Evolutionary conservation across 2,797 vertebrate species (phyloP), one percentile per base, ranked within the genome.

Genomic region (Pteronotus mesoamericanus): DNA sequence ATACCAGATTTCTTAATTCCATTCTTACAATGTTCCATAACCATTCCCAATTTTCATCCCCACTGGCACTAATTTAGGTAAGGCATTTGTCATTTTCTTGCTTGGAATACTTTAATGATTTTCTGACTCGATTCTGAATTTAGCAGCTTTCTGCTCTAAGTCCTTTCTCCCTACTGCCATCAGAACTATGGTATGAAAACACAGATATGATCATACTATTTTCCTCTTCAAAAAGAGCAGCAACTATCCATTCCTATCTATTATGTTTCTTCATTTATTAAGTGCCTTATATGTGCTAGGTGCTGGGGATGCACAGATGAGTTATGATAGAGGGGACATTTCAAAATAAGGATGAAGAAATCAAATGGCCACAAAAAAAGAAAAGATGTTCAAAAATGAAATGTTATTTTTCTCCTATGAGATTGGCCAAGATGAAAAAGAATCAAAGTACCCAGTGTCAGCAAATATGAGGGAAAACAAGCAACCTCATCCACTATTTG

Each of bases 401-500:
- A 48, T 83, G 32, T 79, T 77, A 42, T 83, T 79, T 96, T 94
- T 96, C 64, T 55, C 24, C 71, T 83, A 26, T 55, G 18, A 93
- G 42, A 89, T 24, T 55, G 6, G 42, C 46, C 93, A 90, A 89
- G 34, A 74, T 92, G 37, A 72, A 72, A 69, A 75, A 75, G 64
- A 86, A 37, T 86, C 53, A 89, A 83, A 86, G 77, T 66, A 86
- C 4, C 24, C 59, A 57, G 2, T 82, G 22, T 42, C 86, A 64
- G 69, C 26, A 87, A 87, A 32, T 69, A 15, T n/a, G 84, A 55
- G 59, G 53, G 72, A 59, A 80, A 72, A 83, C 2, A 69, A 79
- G 34, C 15, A 55, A 39, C 75, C 8, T 34, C 44, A 59, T n/a
- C 16, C 24, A 61, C 55, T 83, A 29, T 37, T 91, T 34, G 14